phyloP scores from a whole-genome alignment of 2,797 vertebrate genomes.

The Glyptemys insculpta region DNA sequence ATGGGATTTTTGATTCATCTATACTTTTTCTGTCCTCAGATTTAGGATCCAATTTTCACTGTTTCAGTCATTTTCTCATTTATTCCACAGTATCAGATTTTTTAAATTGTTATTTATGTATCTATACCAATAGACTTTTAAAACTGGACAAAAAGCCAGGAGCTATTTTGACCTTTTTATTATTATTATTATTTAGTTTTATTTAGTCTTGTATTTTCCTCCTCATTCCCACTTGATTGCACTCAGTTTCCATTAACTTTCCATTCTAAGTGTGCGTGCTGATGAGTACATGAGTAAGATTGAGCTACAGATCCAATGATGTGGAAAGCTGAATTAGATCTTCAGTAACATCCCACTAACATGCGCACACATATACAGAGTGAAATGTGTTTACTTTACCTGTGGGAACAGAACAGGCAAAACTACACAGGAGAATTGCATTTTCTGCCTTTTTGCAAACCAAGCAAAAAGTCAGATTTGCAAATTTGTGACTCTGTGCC shows the following conservation, averaged over 20 bases:
- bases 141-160: not conserved
- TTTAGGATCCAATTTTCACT: not conserved
- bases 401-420: constrained; percentile 5
- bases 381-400: not conserved
- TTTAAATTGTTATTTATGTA: not conserved
- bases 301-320: constrained; percentile 41
- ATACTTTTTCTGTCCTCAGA: not conserved
- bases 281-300: constrained; percentile 43
- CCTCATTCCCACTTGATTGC: constrained; percentile 32
- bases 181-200: constrained; percentile 7
- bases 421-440: not conserved
- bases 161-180: constrained; percentile 21
- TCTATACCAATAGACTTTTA: not conserved
- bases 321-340: constrained; percentile 57
- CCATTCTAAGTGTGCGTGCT: constrained; percentile 36
- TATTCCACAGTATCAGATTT: not conserved
- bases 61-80: not conserved
- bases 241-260: constrained; percentile 61
- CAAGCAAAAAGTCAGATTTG: not conserved
- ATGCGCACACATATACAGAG: not conserved
- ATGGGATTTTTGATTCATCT: not conserved
- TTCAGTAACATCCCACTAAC: constrained; percentile 32
- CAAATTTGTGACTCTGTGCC: not conserved
- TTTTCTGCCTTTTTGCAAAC: not conserved
- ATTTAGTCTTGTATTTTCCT: constrained; percentile 55